These are phyloP conservation scores for Nephrotoma appendiculata DNA, from an alignment of 2,888 invertebrate species.

Conservation along the genomic window DNA sequence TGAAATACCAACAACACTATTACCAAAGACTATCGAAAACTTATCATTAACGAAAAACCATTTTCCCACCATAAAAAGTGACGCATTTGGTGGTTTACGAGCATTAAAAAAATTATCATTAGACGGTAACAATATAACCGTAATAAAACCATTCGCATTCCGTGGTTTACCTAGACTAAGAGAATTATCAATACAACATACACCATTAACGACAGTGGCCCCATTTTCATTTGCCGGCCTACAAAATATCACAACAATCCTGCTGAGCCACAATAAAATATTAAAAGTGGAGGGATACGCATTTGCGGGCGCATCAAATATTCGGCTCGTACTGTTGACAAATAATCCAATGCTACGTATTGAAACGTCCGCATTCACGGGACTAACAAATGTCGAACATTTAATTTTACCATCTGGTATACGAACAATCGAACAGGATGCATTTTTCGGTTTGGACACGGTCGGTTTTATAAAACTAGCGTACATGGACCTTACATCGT, in stretches of 20 bases:
- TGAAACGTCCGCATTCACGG: constrained; percentile 69
- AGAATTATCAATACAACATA: constrained; percentile 73
- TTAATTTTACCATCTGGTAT: constrained; percentile 74
- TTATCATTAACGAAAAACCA: constrained; percentile 75
- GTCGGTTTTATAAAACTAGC: constrained; percentile 69
- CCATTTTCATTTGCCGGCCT: constrained; percentile 74
- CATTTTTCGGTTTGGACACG: constrained; percentile 67
- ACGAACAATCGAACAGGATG: constrained; percentile 57
- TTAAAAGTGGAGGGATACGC: constrained; percentile 59
- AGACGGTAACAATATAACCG: constrained; percentile 74
- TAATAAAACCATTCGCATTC: constrained; percentile 74
- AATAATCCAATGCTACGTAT: constrained; percentile 74
- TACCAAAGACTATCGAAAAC: constrained; percentile 69
- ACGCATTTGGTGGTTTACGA: constrained; percentile 70
- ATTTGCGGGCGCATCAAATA: constrained; percentile 74
- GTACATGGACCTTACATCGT: constrained; percentile 65
- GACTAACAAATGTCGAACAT: constrained; percentile 67
- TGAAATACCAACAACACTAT: constrained; percentile 59
- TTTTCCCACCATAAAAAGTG: constrained; percentile 64
- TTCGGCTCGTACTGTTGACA: constrained; percentile 64
- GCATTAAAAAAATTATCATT: constrained; percentile 67
- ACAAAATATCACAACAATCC: constrained; percentile 60
- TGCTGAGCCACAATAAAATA: constrained; percentile 55
- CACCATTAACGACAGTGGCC: constrained; percentile 64
- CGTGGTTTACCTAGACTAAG: constrained; percentile 63